These are phyloP conservation scores for Zaprionus ghesquierei DNA, from an alignment of 1,140 invertebrate species.

Conservation along the genomic window DNA sequence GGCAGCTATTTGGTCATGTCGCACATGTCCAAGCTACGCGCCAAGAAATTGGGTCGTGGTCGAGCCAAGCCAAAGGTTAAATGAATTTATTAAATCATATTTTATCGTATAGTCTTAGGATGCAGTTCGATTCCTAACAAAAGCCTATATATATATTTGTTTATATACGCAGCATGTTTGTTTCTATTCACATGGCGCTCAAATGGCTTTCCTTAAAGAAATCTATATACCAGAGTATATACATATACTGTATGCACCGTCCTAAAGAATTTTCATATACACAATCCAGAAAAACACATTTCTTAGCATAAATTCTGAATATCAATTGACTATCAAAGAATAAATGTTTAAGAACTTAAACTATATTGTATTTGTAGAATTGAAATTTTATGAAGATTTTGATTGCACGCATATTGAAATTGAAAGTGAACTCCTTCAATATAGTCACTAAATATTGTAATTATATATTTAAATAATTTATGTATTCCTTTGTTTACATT, in stretches of 20 bases:
- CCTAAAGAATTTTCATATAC: not conserved
- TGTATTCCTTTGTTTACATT: too few relatives aligned
- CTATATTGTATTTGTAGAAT: not conserved
- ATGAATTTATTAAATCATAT: constrained; percentile 1
- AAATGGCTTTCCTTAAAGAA: not conserved
- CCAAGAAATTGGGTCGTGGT: constrained; percentile 84
- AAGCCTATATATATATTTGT: too few relatives aligned
- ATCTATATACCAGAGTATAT: not conserved
- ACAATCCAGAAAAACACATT: not conserved
- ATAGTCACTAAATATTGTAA: too few relatives aligned
- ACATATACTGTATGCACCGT: not conserved
- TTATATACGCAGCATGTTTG: too few relatives aligned
- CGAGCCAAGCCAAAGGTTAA: constrained; percentile 53
- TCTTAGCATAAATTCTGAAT: not conserved
- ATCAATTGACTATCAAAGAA: not conserved
- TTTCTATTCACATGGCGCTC: not conserved
- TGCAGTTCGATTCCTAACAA: not conserved
- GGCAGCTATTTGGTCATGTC: constrained; percentile 89
- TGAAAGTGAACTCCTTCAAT: too few relatives aligned
- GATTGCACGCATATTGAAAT: too few relatives aligned
- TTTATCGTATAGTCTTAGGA: not conserved
- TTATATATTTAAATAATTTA: not conserved
- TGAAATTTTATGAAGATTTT: not conserved
- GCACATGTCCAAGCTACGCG: constrained; percentile 89
- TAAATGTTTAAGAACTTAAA: not conserved